Evolutionary conservation across 53 echinoderm and acorn worm species (phyloP).

Genomic region (Patiria pectinifera): DNA sequence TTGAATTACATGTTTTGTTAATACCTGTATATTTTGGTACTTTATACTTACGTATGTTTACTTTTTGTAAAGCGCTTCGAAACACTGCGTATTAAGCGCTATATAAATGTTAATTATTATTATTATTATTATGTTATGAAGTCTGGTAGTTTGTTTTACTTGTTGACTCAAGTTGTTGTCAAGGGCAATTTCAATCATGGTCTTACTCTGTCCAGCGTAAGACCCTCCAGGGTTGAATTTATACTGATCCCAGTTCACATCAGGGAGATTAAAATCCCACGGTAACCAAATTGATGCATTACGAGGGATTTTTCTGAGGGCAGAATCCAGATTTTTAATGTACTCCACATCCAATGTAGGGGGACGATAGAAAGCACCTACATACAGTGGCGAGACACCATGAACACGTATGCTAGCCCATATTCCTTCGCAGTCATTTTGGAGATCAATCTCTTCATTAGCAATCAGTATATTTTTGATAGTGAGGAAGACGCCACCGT

Average conservation of each 20-base stretch:
- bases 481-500: slow-evolving; percentile 42
- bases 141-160: slow-evolving; percentile 14
- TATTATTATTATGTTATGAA: background rate
- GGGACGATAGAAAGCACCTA: background rate
- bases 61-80: too few species aligned
- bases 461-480: background rate
- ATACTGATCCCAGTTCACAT: slow-evolving; percentile 30
- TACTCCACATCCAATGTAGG: too few species aligned
- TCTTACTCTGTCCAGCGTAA: slow-evolving; percentile 49
- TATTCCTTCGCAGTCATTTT: slow-evolving; percentile 26
- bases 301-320: slow-evolving; percentile 3
- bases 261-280: too few species aligned
- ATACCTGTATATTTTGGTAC: too few species aligned
- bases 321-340: too few species aligned
- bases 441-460: background rate
- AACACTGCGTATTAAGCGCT: too few species aligned
- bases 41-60: too few species aligned
- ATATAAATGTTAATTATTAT: too few species aligned
- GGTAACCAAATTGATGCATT: background rate
- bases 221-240: slow-evolving; percentile 14
- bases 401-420: slow-evolving; percentile 39
- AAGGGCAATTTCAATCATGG: slow-evolving; percentile 39
- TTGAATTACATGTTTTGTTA: too few species aligned
- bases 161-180: too few species aligned
- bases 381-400: too few species aligned